Conservation (phyloP, 2,797 vertebrate species). For the Trichosurus vulpecula region DNA sequence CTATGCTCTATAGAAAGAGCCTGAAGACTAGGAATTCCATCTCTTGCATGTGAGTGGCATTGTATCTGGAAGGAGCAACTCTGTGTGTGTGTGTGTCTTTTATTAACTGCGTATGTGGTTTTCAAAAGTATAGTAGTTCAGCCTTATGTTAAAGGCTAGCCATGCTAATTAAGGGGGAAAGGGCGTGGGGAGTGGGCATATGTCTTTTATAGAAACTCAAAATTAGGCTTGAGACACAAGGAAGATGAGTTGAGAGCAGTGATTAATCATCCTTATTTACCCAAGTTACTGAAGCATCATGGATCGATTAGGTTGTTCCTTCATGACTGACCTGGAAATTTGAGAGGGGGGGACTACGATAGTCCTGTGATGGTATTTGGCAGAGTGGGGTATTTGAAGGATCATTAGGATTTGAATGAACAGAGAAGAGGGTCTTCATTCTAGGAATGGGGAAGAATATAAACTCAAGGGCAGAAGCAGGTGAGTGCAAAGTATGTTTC, state of each 20-base stretch:
- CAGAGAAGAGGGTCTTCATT: neutral
- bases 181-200: neutral
- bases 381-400: neutral
- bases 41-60: neutral
- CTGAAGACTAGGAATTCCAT: conserved; percentile 78
- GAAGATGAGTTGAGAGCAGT: conserved; percentile 41
- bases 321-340: conserved; percentile 39
- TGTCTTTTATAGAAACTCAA: conserved; percentile 57
- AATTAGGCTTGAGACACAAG: conserved; percentile 9
- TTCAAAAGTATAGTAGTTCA: conserved; percentile 52
- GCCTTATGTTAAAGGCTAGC: conserved; percentile 39
- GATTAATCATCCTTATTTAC: conserved; percentile 45
- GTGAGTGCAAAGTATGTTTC: neutral
- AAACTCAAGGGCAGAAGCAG: neutral
- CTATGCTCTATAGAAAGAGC: conserved; percentile 88
- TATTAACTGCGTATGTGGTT: neutral
- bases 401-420: neutral
- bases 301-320: conserved; percentile 51
- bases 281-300: conserved; percentile 31
- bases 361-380: conserved; percentile 65
- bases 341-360: conserved; percentile 60
- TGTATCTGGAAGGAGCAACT: conserved; percentile 7
- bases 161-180: conserved; percentile 41
- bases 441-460: neutral
- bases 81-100: neutral